Evolutionary conservation across 2,113 vertebrate species (phyloP).

Genomic region (Callaeas wilsoni): DNA sequence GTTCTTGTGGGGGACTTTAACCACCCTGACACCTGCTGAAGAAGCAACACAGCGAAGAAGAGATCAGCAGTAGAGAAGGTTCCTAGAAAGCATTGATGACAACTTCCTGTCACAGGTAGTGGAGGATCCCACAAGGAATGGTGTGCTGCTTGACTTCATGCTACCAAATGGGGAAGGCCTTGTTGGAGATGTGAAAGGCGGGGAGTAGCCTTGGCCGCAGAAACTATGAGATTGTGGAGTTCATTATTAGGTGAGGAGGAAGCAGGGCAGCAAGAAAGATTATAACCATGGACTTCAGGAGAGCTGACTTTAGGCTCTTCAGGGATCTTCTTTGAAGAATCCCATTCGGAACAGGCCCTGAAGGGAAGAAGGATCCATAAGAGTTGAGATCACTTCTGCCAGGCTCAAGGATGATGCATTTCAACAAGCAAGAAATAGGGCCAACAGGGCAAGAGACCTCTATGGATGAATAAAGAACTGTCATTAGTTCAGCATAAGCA

Average conservation of each 20-base stretch:
- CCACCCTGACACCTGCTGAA: background rate
- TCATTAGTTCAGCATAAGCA: background rate
- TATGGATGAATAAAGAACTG: background rate
- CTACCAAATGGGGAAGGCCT: background rate
- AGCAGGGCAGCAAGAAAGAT: background rate
- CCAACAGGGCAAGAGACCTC: background rate
- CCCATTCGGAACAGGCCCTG: background rate
- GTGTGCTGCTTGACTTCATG: background rate
- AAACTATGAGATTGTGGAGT: background rate
- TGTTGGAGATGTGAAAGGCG: background rate
- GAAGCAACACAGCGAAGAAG: background rate
- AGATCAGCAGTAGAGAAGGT: background rate
- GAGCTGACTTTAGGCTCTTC: background rate
- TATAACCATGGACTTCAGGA: background rate
- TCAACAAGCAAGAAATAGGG: background rate
- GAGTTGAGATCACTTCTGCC: background rate
- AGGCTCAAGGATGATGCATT: background rate
- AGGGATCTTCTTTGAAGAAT: background rate
- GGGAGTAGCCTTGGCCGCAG: background rate
- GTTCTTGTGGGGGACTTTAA: background rate
- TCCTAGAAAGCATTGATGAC: background rate
- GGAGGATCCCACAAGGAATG: background rate
- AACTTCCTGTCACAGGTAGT: background rate
- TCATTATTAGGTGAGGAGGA: background rate
- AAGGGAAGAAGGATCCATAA: background rate